Evolutionary conservation across 2,113 vertebrate genomes (phyloP), one percentile per base, ranked within the genome.

Genomic region (Pica pica): DNA sequence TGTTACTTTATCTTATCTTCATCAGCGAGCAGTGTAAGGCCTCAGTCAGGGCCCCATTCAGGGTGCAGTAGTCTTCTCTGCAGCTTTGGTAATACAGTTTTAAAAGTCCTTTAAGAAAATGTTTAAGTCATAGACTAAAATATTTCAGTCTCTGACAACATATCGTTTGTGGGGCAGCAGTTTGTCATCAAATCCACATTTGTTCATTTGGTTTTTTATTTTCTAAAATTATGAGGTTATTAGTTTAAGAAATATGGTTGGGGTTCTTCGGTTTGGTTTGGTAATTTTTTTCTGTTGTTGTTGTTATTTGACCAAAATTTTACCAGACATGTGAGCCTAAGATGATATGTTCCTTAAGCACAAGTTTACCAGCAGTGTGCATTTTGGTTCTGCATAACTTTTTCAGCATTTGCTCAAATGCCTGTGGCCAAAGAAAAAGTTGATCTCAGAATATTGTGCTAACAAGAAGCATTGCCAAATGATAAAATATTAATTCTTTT

Each of bases 401-500:
- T 94, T 92, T 78, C 67, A 93, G 60, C 50, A 46, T 88, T 97
- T 93, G 44, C 73, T 97, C 71, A 93, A 87, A 96, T 96, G 94
- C 91, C 78, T 90, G 46, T 82, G 79, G 97, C 95, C 96, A 97
- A 94, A 95, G 67, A 92, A 97, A 95, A 96, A 94, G 67, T 28
- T 86, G 28, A 23, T 95, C 83, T 94, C 94, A 92, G 90, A 95
- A 93, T 97, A 94, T 69, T 97, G 55, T 19, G 35, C 94, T 97
- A 98, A 97, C 91, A 95, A 97, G 95, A 90, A 96, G 75, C 92
- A 96, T 33, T 92, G 96, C 97, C 97, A 98, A 96, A 97, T 97
- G 86, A 97, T 98, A 96, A 98, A 98, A 98, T 98, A 98, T 98
- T 98, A 97, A 98, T 98, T 97, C 49, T 96, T 96, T 98, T 98